Conservation (phyloP, 1,140 invertebrate genomes). For the Drosophila sucinea region DNA sequence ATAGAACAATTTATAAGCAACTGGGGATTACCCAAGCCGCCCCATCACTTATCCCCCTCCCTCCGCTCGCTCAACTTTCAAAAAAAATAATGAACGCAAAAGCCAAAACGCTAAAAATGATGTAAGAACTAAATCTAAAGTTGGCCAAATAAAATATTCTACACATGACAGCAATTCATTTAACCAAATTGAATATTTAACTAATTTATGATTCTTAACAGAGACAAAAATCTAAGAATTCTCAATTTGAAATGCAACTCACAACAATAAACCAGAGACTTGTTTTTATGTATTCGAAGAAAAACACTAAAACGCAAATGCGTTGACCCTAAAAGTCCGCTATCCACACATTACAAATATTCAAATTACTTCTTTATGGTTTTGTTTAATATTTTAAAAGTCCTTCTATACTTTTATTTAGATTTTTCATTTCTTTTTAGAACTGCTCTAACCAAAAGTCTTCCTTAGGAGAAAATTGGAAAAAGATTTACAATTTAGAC, state of each 20-base stretch:
- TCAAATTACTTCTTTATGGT: too few species aligned
- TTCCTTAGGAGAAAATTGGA: too few species aligned
- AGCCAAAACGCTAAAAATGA: background rate
- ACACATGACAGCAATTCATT: background rate
- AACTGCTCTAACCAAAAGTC: too few species aligned
- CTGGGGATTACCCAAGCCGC: slow-evolving; percentile 55
- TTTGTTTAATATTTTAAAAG: too few species aligned
- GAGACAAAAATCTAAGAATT: background rate
- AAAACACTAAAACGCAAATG: too few species aligned
- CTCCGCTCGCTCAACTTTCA: background rate
- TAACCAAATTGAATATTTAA: background rate
- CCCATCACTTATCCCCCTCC: background rate
- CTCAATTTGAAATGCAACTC: background rate
- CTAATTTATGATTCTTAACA: background rate
- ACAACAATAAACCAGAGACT: too few species aligned
- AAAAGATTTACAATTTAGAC: too few species aligned
- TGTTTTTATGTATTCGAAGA: too few species aligned
- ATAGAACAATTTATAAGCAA: slow-evolving; percentile 79
- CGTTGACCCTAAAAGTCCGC: too few species aligned
- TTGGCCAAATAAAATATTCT: slow-evolving; percentile 7
- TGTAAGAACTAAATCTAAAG: slow-evolving; percentile 10
- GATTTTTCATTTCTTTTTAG: too few species aligned
- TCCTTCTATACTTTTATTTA: too few species aligned
- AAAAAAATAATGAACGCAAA: background rate
- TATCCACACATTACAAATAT: too few species aligned